Base-by-base conservation (phyloP, 1,140 invertebrate genomes). In the Tetramorium simillimum region DNA sequence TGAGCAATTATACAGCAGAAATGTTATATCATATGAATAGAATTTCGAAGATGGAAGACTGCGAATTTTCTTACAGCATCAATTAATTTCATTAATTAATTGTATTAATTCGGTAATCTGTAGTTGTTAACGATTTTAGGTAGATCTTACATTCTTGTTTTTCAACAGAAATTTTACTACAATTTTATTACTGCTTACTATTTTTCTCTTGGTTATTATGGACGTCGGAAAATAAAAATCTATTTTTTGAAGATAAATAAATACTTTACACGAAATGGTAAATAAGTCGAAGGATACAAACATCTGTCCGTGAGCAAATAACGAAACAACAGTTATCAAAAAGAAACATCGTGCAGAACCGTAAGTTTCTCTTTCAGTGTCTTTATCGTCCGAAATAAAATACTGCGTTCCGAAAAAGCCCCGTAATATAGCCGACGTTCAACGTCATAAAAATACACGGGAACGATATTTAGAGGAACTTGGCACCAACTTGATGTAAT, bases 401-500 rank as follows among this genome's bases (percentile, higher is more conserved):
- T 53, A 72, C 18, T 43, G 69, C 0, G 40, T 62, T 60, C 53
- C 14, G 69, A 75, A 84, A 84, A 82, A 84, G 53, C 40, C 24
- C 18, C 40, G n/a, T 73, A 75, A 84, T 37, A 53, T 73, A 60
- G 51, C 70, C 80, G 28, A 75, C 51, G 33, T 84, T 18, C 56
- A 37, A 75, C 80, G 40, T 84, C 53, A 62, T 56, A 60, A 75
- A 84, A 84, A 84, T 84, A 84, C 24, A 14, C 53, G n/a, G 24
- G 12, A 60, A 75, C 28, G 80, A 84, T 84, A 75, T 75, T 84
- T 84, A 62, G 53, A 84, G 69, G 43, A n/a, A 84, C 80, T 84
- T 84, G 80, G 69, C 80, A 84, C 18, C 69, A 43, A 49, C 69
- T 75, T 60, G 53, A 73, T 80, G 73, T 65, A 67, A 78, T 63